Conservation (phyloP, 2,113 vertebrate species). For the Tragelaphus imberbis region DNA sequence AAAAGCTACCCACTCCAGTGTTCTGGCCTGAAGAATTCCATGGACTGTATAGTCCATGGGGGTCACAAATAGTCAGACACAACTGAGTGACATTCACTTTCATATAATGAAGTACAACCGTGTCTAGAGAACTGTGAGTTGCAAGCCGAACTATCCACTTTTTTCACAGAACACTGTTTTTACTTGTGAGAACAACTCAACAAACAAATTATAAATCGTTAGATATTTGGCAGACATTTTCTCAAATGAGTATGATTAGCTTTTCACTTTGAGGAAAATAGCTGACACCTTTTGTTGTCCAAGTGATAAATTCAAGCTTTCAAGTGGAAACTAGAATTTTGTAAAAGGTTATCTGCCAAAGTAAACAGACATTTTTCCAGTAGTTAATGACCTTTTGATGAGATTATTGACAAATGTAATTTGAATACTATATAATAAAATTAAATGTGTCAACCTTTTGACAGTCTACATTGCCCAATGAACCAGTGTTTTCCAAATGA, state of each 20-base stretch:
- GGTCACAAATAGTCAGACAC: neutral
- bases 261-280: slow-evolving; percentile 11
- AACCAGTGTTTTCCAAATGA: neutral
- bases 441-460: neutral
- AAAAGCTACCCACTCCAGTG: neutral
- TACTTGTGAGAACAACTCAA: neutral
- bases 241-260: neutral
- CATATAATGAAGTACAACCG: neutral
- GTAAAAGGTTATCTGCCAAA: neutral
- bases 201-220: neutral
- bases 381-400: neutral
- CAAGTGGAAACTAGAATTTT: slow-evolving; percentile 26
- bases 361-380: neutral
- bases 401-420: neutral
- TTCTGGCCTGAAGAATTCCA: neutral
- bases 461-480: neutral
- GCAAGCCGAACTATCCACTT: neutral
- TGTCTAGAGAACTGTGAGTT: neutral
- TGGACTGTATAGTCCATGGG: neutral
- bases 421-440: neutral
- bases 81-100: neutral
- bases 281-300: neutral
- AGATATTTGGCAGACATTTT: neutral
- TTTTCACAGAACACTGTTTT: neutral
- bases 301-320: neutral